Evolutionary conservation across 2,113 vertebrate species (phyloP), one percentile per base, ranked within the genome.

Genomic region (Gnathonemus longibarbis): DNA sequence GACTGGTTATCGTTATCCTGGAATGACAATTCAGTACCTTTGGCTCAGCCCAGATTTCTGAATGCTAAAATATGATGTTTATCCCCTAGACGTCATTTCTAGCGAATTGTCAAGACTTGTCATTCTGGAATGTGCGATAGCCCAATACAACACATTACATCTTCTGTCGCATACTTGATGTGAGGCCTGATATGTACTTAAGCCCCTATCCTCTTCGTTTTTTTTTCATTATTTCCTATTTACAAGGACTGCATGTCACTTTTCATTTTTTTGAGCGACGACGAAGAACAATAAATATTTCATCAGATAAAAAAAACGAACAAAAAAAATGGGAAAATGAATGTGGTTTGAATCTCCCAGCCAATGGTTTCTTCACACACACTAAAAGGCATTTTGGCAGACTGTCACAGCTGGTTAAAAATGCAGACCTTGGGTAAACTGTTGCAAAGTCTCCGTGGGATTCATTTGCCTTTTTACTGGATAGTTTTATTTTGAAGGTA

Each of bases 401-500:
- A 52, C 48, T 86, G 89, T 90, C 83, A 87, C n/a, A 87, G 89
- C 45, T 87, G 89, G 52, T 87, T 90, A 70, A 50, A 90, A 86
- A 35, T 62, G n/a, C n/a, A 66, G 83, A 87, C 56, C 17, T 52
- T 90, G 46, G 66, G 84, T 46, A 50, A 48, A 88, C 13, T 27
- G 15, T 21, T 31, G 58, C 17, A 13, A 80, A 56, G 45, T 53
- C 90, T 86, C 88, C n/a, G 11, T 27, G 11, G 88, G 88, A 48
- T 53, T 90, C 17, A 50, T 53, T 87, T 88, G 35, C 66, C 17
- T 52, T 56, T 39, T 90, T 66, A 80, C 45, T n/a, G 46, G 87
- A 66, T 24, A 80, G 31, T 85, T 85, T 90, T 50, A 88, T 42
- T 8, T 10, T 58, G 70, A 84, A 50, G 50, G 53, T 88, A 66